These are phyloP conservation scores for Gobiocypris rarus DNA, from an alignment of 2,113 vertebrate genomes.

Conservation along the genomic window DNA sequence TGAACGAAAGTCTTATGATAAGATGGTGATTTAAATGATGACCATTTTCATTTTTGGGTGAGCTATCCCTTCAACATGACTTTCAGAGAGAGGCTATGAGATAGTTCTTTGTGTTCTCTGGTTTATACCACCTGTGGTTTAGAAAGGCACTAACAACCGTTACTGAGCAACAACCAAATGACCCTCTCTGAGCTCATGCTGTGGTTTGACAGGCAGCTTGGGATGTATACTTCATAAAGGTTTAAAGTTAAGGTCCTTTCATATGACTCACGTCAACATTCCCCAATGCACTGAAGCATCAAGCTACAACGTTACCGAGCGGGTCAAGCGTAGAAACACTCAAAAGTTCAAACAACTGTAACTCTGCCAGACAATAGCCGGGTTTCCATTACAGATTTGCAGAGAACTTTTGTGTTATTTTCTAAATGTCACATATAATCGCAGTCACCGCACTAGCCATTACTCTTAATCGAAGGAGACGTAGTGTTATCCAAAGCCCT, in stretches of 20 bases:
- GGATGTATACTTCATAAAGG: not conserved
- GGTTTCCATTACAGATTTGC: no score
- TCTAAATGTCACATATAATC: no score
- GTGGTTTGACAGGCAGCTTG: slow-evolving; percentile 31
- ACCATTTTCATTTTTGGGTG: not conserved
- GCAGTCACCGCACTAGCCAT: no score
- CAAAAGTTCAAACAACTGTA: not conserved
- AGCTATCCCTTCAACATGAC: not conserved
- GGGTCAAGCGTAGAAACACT: not conserved
- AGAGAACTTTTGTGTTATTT: no score
- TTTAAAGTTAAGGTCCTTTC: not conserved
- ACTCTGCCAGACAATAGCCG: not conserved
- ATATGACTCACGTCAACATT: not conserved
- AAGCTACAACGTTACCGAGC: not conserved
- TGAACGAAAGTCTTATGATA: not conserved
- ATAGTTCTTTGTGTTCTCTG: slow-evolving; percentile 26
- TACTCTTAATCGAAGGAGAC: no score
- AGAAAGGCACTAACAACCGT: slow-evolving; percentile 35
- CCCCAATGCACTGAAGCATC: not conserved
- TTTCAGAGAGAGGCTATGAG: not conserved
- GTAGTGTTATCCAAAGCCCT: no score
- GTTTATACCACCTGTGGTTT: slow-evolving; percentile 46
- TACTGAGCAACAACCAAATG: slow-evolving; percentile 29
- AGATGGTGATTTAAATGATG: not conserved
- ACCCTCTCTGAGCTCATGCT: slow-evolving; percentile 29